Evolutionary conservation across 2,888 invertebrate species (phyloP), one percentile per base, ranked within the genome.

Genomic region (Anticlea derivata): DNA sequence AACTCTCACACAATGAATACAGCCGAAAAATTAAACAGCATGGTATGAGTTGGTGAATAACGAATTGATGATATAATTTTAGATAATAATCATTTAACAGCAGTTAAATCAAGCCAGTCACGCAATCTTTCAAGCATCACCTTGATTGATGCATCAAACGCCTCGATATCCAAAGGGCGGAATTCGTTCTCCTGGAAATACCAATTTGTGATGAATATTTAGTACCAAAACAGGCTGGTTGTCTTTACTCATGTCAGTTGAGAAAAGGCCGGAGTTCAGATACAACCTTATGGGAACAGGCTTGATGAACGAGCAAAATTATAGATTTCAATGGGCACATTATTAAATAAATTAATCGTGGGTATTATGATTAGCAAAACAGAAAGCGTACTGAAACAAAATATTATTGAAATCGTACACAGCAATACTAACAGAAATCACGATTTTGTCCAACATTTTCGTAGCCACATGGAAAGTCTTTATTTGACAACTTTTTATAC

Each of bases 81-180:
- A 61, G 54, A 63, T 48, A 48, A 54, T 40, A 54, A 50, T 55
- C 50, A 49, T 53, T 63, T 60, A 67, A 63, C 61, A 57, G 63
- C 61, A 66, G 71, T 75, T 74, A 70, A 66, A 59, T 33, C 68
- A 77, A 61, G 60, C 41, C 43, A 45, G 50, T 63, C 65, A 71
- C 70, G 66, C 72, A 59, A 69, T 68, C 68, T 74, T 66, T 73
- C 71, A 75, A 73, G 72, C 60, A 63, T 88, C 88, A 90, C 90
- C 90, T 90, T 90, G 61, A 90, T 89, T 50, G 85, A 89, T 44
- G 88, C 84, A 71, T 89, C 89, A 71, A 89, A 89, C 54, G 87
- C 87, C 60, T 89, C 85, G 73, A 89, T 83, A 68, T 89, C 87
- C 55, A 68, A 75, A 43, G 79, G 79, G 47, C 66, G 77, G 61